Percentiles rank a stretch among this genome's conserved stretches.
These are phyloP conservation scores for Garrulus glandarius DNA, from an alignment of 2,797 vertebrate species.

Conservation along the genomic window DNA sequence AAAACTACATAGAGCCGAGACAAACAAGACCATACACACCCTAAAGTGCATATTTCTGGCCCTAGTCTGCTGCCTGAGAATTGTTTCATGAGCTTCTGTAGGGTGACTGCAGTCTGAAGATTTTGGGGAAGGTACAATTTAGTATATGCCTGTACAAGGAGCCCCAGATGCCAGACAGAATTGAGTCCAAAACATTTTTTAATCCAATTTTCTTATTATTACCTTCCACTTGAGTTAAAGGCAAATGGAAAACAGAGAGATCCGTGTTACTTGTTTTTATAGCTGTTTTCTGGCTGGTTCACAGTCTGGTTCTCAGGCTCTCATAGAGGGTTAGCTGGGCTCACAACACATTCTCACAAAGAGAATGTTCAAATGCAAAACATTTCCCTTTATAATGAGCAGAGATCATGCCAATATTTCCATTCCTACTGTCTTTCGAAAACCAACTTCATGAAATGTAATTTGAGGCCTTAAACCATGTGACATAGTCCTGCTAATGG, in stretches of 20 bases:
- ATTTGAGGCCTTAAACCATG: background rate
- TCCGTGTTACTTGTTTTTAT: background rate
- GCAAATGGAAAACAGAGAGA: slow-evolving; percentile 8
- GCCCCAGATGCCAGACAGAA: background rate
- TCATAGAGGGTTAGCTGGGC: background rate
- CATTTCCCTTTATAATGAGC: slow-evolving; percentile 1
- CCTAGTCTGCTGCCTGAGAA: background rate
- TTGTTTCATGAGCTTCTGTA: background rate
- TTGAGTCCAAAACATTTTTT: background rate
- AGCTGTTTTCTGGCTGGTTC: background rate
- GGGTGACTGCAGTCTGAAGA: background rate
- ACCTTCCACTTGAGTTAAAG: background rate
- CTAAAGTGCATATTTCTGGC: background rate
- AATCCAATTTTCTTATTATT: background rate
- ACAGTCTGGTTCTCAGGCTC: background rate
- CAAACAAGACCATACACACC: background rate
- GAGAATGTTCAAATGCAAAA: slow-evolving; percentile 16
- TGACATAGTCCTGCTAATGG: background rate
- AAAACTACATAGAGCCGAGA: background rate
- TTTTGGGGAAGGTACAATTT: background rate
- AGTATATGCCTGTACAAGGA: background rate
- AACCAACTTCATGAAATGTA: background rate
- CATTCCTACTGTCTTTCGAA: background rate
- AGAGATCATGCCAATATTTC: background rate
- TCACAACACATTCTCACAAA: background rate